These are phyloP conservation scores for Heptranchias perlo DNA, from an alignment of 2,113 vertebrate genomes.

Conservation along the genomic window DNA sequence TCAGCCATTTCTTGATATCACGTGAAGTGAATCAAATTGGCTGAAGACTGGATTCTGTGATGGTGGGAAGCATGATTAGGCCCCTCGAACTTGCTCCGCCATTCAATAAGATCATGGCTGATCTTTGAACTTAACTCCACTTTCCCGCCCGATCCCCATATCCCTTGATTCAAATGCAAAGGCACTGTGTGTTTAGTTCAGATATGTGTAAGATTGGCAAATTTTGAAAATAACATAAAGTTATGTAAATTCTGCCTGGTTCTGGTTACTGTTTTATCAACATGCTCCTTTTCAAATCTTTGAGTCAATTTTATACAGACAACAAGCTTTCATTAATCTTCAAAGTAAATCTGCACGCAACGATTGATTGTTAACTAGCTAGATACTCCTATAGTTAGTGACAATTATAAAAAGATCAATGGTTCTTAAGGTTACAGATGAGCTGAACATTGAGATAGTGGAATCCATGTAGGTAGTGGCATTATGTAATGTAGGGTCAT, in stretches of 20 bases:
- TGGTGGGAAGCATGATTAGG: no score
- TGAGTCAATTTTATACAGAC: background rate
- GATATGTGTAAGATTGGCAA: background rate
- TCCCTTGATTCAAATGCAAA: background rate
- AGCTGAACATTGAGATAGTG: background rate
- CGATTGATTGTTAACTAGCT: background rate
- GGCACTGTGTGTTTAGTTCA: background rate
- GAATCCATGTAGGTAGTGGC: background rate
- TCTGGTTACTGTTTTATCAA: background rate
- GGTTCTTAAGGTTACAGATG: background rate
- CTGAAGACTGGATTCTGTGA: no score
- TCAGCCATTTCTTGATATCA: no score
- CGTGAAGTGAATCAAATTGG: no score
- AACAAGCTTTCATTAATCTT: background rate
- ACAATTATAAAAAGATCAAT: background rate
- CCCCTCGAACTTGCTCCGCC: no score
- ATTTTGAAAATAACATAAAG: background rate
- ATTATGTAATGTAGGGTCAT: background rate
- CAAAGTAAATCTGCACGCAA: background rate
- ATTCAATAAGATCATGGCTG: no score
- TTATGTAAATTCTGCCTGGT: background rate
- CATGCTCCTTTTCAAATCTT: background rate
- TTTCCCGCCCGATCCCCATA: no score
- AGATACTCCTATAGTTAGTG: background rate
- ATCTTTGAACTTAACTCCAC: no score